Evolutionary conservation across 1,140 invertebrate genomes (phyloP), one percentile per base, ranked within the genome.

Genomic region (Procambarus clarkii): DNA sequence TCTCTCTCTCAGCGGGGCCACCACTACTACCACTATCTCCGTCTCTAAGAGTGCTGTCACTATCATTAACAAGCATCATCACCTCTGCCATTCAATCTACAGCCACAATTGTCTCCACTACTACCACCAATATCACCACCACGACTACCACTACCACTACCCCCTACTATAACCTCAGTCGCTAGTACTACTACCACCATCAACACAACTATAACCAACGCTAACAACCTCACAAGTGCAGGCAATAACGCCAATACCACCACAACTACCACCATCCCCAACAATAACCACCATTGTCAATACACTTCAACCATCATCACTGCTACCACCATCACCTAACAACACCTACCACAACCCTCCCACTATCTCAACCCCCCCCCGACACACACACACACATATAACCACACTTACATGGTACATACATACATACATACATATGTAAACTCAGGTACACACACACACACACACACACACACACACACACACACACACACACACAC

Each of bases 401-500:
- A n/a, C n/a, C n/a, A n/a, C n/a, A n/a, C n/a, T n/a, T n/a, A n/a
- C n/a, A n/a, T n/a, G n/a, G 50, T 54, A 54, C 50, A 54, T 11
- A 54, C 50, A 54, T 54, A 54, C 50, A 54, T 54, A 54, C 50
- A 54, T 11, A 54, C 50, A 54, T 54, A 54, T 11, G n/a, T n/a
- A n/a, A n/a, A n/a, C n/a, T 7, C 71, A 76, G 18, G 3, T 8
- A 64, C 60, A 64, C 24, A 77, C 74, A 77, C 34, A 44, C 76
- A 44, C 45, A 77, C 45, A 77, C 45, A 77, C 15, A 77, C 76
- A 64, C 60, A 64, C 15, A 64, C 60, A 64, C 60, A 77, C 54
- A 81, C 54, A 81, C 46, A 54, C 54, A 81, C 79, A 81, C 54
- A 81, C 79, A 81, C 54, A 81, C 79, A 81, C 54, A 81, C 79